A percentile compares a stretch with the other conserved stretches of the same genome.
Evolutionary conservation across 2,888 invertebrate genomes (phyloP).

Genomic region (Micoletzkya japonica): DNA sequence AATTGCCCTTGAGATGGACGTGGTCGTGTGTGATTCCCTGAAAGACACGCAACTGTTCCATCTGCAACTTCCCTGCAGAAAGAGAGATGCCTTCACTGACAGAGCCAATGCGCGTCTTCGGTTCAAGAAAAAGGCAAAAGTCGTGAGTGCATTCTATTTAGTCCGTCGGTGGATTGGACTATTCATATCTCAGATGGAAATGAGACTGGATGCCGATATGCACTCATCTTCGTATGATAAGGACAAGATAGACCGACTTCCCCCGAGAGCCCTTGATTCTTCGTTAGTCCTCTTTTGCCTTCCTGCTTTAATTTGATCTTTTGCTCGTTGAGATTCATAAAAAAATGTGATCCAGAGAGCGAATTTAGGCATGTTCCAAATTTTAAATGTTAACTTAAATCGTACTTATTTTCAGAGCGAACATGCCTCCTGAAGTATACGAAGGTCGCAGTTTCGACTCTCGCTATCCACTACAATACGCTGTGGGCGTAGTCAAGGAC

Average conservation of each 20-base stretch:
- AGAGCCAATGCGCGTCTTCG: slow-evolving; percentile 22
- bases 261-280: slow-evolving; percentile 4
- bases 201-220: slow-evolving; percentile 28
- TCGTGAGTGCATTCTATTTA: slow-evolving; percentile 20
- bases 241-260: slow-evolving; percentile 22
- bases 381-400: too few relatives aligned
- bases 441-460: slow-evolving; percentile 28
- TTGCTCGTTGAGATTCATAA: too few relatives aligned
- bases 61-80: slow-evolving; percentile 20
- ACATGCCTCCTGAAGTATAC: slow-evolving; percentile 24
- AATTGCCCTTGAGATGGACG: slow-evolving; percentile 29
- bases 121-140: slow-evolving; percentile 29
- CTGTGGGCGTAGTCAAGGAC: slow-evolving; percentile 23
- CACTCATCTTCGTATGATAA: slow-evolving; percentile 25
- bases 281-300: neutral
- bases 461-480: slow-evolving; percentile 21
- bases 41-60: slow-evolving; percentile 18
- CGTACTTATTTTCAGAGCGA: slow-evolving; percentile 1
- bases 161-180: too few relatives aligned
- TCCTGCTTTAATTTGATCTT: neutral
- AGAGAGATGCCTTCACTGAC: slow-evolving; percentile 23
- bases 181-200: slow-evolving; percentile 20
- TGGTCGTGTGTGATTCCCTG: slow-evolving; percentile 14
- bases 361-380: too few relatives aligned
- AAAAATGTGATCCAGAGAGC: too few relatives aligned